Base-by-base conservation (phyloP, 2,888 invertebrate species). In the Macrosiphum euphorbiae region DNA sequence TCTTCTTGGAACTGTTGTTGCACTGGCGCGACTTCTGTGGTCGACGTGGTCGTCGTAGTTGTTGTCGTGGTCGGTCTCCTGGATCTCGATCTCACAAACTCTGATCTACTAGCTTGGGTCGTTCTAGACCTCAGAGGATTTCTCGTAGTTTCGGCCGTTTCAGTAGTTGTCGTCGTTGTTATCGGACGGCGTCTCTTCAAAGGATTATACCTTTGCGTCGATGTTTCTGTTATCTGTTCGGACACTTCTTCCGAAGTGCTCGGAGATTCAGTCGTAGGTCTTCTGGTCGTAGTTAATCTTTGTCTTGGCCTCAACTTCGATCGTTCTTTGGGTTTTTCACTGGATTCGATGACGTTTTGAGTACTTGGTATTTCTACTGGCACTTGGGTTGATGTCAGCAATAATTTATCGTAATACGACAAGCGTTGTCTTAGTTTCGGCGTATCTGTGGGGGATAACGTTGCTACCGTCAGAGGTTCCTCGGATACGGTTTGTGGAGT, bases 1-100 rank as follows among this genome's bases (percentile, higher is more conserved):
- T 88, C 41, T 16, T 94, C 91, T 41, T 85, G 58, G 41, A 44
- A 28, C 67, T 94, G 78, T 47, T 92, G 90, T 41, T 92, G 90
- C 44, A 90, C 52, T 16, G 24, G 89, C 4, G 55, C 78, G 8
- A 88, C 58, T 50, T 87, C 90, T 47, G 87, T 86, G 44, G 91
- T 94, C 58, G 58, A 91, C 78, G 87, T 94, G 88, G 78, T 94
- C 20, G 95, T 95, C 35, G 95, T 95, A 16, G 95, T 95, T 67
- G 95, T 95, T 95, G 95, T 96, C 11, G 94, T 94, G 10, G 95
- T 94, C 16, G 95, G 95, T 41, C 95, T 94, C 41, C 94, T 90
- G 16, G 94, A 94, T 41, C 95, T 94, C 35, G 95, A 94, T 87
- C 95, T 88, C 58, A 94, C 94, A 16, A 94, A 94, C 1, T 92